These are phyloP conservation scores for Brachymystax lenok DNA, from an alignment of 2,797 vertebrate genomes.

Conservation along the genomic window DNA sequence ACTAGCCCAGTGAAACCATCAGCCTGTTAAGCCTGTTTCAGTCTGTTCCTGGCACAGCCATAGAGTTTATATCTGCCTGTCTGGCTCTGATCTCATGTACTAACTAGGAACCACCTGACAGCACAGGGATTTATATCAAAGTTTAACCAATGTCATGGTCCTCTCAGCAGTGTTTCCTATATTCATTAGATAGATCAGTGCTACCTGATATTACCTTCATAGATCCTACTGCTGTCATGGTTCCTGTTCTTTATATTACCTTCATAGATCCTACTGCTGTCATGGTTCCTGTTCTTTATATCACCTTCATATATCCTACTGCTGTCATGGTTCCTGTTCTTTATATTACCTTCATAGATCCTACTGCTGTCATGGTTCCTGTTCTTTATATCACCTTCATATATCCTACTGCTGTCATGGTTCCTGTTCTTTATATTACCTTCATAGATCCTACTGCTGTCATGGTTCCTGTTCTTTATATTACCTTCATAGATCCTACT, in stretches of 20 bases:
- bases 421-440: not conserved
- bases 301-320: not conserved
- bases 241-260: not conserved
- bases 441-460: not conserved
- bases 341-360: not conserved
- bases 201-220: not conserved
- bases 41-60: not conserved
- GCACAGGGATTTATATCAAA: not conserved
- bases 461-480: not conserved
- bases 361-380: not conserved
- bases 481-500: not conserved
- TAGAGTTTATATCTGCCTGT: not conserved
- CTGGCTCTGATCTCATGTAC: not conserved
- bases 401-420: not conserved
- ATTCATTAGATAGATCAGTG: not conserved
- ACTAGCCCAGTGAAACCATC: constrained; percentile 53
- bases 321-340: not conserved
- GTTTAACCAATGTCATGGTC: constrained; percentile 1
- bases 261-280: not conserved
- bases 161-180: not conserved
- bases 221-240: not conserved
- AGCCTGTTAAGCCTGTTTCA: constrained; percentile 46
- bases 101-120: not conserved
- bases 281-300: not conserved
- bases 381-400: not conserved